Percentiles rank a stretch among this genome's conserved stretches.
These are phyloP conservation scores for Epizoanthus ramosus DNA, from an alignment of 92 coral and sea anemone species.

Conservation along the genomic window DNA sequence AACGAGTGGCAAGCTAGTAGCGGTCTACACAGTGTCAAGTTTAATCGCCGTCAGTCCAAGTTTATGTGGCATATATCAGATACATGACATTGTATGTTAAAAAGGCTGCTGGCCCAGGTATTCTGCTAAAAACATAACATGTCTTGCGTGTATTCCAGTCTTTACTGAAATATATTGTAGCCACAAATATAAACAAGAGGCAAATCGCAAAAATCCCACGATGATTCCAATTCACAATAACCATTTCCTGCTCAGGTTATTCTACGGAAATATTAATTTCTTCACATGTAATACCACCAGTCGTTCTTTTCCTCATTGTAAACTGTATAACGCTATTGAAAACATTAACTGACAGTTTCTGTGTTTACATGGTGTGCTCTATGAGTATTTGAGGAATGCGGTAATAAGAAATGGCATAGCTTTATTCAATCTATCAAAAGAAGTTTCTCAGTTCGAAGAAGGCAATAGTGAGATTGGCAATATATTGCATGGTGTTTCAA, in stretches of 20 bases:
- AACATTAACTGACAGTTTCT: background rate
- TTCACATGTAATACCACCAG: background rate
- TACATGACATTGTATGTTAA: too few species aligned
- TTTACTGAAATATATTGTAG: background rate
- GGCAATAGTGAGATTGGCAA: too few species aligned
- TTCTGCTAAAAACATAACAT: background rate
- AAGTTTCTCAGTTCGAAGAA: too few species aligned
- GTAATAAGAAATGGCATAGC: background rate
- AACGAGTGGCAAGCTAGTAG: background rate
- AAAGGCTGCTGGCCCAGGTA: too few species aligned
- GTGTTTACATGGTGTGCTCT: conserved; percentile 15
- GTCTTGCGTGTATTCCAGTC: background rate
- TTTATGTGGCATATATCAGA: background rate
- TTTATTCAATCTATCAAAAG: background rate
- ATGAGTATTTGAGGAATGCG: conserved; percentile 17
- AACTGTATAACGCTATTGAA: background rate
- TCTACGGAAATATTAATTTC: conserved; percentile 38
- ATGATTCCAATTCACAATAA: background rate
- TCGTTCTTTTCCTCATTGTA: background rate
- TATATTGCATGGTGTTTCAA: background rate
- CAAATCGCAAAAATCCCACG: background rate
- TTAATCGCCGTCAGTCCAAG: background rate
- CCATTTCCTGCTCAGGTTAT: conserved; percentile 26
- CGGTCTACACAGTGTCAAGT: conserved; percentile 15
- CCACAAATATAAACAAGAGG: background rate